Evolutionary conservation across 2,113 vertebrate species (phyloP).

Genomic region (Hemiprocne comata): DNA sequence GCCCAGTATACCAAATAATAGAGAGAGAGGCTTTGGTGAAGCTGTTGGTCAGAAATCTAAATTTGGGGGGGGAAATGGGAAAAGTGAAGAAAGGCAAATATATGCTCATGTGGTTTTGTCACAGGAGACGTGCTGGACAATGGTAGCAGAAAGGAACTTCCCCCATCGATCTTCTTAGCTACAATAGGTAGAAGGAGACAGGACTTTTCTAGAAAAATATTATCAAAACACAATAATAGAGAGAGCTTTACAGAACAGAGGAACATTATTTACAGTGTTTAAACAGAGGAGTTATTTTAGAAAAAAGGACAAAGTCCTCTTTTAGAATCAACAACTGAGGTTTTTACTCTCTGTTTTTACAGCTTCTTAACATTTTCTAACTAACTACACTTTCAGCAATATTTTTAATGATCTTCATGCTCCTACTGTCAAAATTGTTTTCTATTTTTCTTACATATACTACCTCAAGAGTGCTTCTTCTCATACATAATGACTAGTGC

Average conservation of each 20-base stretch:
- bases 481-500: background rate
- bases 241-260: background rate
- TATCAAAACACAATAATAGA: background rate
- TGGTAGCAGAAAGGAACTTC: background rate
- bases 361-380: background rate
- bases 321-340: background rate
- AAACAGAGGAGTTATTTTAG: background rate
- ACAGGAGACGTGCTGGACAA: background rate
- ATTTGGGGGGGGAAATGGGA: accelerated
- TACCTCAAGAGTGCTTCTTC: background rate
- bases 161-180: background rate
- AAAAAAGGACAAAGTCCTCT: background rate
- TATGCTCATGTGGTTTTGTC: accelerated
- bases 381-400: background rate
- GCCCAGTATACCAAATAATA: background rate
- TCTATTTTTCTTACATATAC: background rate
- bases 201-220: background rate
- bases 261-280: background rate
- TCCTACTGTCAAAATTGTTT: background rate
- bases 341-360: background rate
- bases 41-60: background rate
- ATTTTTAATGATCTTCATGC: background rate
- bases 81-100: background rate
- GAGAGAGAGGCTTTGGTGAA: background rate
- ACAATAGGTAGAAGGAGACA: background rate